Conservation (phyloP, 2,888 invertebrate species). For the Oscheius sp. region DNA sequence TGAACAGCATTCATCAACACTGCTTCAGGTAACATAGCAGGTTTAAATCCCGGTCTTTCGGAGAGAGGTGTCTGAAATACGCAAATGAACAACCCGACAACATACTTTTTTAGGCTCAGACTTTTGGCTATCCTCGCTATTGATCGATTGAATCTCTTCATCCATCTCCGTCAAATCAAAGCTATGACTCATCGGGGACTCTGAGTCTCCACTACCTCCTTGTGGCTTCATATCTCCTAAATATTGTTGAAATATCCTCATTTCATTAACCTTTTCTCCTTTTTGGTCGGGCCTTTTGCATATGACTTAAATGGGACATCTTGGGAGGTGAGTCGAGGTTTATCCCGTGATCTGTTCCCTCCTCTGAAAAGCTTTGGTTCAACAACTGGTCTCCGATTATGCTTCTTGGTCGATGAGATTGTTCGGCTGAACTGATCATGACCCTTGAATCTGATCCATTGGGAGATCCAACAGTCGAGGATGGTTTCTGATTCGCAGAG, state of each 20-base stretch:
- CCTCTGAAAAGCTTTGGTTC: constrained; percentile 20
- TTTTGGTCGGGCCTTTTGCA: constrained; percentile 51
- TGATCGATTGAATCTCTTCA: constrained; percentile 20
- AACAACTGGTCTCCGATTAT: constrained; percentile 45
- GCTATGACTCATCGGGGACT: constrained; percentile 17
- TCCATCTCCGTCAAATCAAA: constrained; percentile 23
- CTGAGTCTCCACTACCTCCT: constrained; percentile 11
- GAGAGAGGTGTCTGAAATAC: constrained; percentile 23
- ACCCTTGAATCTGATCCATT: constrained; percentile 36
- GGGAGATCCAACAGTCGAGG: constrained; percentile 33
- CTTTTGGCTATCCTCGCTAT: constrained; percentile 13
- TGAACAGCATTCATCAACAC: constrained; percentile 36
- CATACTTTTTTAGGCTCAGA: constrained; percentile 16
- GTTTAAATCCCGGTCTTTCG: constrained; percentile 30
- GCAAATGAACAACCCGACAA: background rate
- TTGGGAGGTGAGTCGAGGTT: constrained; percentile 49
- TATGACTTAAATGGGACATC: constrained; percentile 46
- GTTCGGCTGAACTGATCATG: constrained; percentile 27
- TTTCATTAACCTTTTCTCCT: constrained; percentile 33
- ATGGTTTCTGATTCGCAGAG: constrained; percentile 17
- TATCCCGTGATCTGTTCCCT: constrained; percentile 30
- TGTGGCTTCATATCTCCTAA: background rate
- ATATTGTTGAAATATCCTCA: constrained; percentile 1
- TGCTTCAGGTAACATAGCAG: constrained; percentile 53
- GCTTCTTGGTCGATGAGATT: constrained; percentile 43